Evolutionary conservation across 2,113 vertebrate genomes (phyloP), one percentile per base, ranked within the genome.

Genomic region (Notarius lentiginosus): DNA sequence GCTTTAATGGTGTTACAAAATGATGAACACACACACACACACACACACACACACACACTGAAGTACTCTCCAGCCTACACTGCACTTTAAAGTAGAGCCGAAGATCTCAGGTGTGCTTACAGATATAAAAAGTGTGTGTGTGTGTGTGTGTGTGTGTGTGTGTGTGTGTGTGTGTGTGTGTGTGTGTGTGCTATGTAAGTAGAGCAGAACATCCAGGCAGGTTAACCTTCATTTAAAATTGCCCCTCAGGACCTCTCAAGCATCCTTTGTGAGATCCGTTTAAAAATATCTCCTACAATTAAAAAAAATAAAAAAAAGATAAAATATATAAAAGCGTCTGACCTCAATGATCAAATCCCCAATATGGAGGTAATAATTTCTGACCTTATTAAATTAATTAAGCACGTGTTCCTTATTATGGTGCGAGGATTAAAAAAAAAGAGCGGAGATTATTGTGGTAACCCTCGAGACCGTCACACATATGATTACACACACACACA

Each of bases 321-420:
- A 82, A 82, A 88, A 88, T 88, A 88, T 85, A 90, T 91, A 91
- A 91, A 90, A 84, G 85, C 90, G 85, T 89, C 85, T 56, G 83
- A 83, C 90, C 91, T 89, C 80, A 88, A 88, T 89, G 89, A 91
- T 89, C 90, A 91, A 91, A 91, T 88, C 89, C 89, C 91, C 90
- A 85, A 90, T 91, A 87, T 79, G 87, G 88, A 92, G 92, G 90
- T 91, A 92, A 93, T 94, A 93, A 94, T 93, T 93, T 90, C 91
- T 95, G 94, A 94, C 94, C 94, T 92, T 94, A 92, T 94, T 94
- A 92, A 94, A 93, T 94, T 95, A 95, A 95, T 95, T 95, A 95
- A 95, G 89, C 84, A 89, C 85, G 84, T 89, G 91, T 92, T 92
- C 93, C 92, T 93, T 90, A 91, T 93, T 92, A 94, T 87, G 87